Conservation (phyloP, 2,797 vertebrate species). For the Argentina silus region DNA sequence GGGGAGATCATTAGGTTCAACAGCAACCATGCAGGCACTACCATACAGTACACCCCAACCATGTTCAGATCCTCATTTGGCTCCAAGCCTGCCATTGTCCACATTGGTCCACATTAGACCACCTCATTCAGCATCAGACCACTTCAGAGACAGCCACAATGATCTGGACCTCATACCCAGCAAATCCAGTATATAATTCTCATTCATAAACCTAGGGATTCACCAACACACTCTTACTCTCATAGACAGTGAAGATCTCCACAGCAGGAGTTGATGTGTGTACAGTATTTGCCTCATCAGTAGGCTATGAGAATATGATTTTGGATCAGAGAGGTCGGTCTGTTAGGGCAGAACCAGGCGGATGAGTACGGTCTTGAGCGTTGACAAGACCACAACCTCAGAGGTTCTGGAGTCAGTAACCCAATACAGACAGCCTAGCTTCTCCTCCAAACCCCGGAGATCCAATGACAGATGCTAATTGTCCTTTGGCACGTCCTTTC, state of each 20-base stretch:
- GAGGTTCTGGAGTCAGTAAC: constrained; percentile 56
- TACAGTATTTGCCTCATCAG: constrained; percentile 42
- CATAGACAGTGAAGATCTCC: constrained; percentile 33
- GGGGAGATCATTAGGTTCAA: constrained; percentile 71
- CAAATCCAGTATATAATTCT: constrained; percentile 14
- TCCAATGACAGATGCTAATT: constrained; percentile 35
- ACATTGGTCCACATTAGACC: constrained; percentile 52
- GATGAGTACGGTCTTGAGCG: constrained; percentile 50
- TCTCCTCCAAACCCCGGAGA: not conserved
- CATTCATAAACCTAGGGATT: constrained; percentile 43
- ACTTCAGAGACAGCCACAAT: constrained; percentile 37
- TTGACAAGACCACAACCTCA: constrained; percentile 54
- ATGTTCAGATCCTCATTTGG: constrained; percentile 15
- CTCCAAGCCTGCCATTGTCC: constrained; percentile 41
- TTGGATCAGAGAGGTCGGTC: constrained; percentile 40
- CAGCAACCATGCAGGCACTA: constrained; percentile 56
- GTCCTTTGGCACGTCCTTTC: constrained; percentile 58
- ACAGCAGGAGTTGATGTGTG: constrained; percentile 47
- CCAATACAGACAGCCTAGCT: constrained; percentile 30
- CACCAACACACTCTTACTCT: constrained; percentile 34
- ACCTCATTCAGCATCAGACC: constrained; percentile 31
- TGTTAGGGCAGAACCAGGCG: constrained; percentile 59
- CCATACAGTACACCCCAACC: not conserved
- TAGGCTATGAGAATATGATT: constrained; percentile 42
- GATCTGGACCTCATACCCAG: constrained; percentile 44